Conservation (phyloP, 2,113 vertebrate species). For the Tetrax tetrax region DNA sequence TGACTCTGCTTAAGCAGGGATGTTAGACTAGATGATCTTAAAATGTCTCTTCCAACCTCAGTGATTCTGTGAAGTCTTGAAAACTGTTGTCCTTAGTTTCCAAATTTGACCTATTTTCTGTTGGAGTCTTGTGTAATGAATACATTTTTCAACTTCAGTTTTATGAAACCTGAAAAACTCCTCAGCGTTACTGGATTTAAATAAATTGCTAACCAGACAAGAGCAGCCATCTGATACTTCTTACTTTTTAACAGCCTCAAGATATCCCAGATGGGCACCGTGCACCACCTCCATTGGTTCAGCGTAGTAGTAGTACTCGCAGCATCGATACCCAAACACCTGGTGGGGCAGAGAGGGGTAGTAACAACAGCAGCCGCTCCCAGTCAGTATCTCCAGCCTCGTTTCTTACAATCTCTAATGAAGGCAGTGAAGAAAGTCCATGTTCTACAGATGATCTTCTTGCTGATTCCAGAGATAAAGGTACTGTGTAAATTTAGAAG, state of each 20-base stretch:
- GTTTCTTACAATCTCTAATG: constrained; percentile 91
- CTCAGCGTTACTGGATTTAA: neutral
- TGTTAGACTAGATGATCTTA: neutral
- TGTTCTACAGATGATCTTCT: constrained; percentile 83
- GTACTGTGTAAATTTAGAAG: constrained; percentile 51
- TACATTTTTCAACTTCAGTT: neutral
- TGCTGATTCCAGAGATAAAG: constrained; percentile 88
- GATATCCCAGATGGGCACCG: constrained; percentile 97
- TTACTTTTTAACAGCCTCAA: constrained; percentile 82
- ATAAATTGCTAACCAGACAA: neutral
- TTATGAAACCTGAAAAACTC: neutral
- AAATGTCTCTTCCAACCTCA: neutral
- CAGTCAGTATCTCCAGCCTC: constrained; percentile 93
- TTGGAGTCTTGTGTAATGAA: neutral
- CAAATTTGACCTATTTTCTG: neutral
- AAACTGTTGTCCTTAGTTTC: neutral
- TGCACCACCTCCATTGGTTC: constrained; percentile 87
- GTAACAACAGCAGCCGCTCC: constrained; percentile 93
- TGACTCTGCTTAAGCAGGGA: neutral
- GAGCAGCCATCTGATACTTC: neutral
- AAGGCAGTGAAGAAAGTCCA: constrained; percentile 87
- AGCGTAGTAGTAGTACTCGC: constrained; percentile 94
- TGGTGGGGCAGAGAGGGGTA: constrained; percentile 86
- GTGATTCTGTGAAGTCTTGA: neutral
- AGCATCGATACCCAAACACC: constrained; percentile 98